phyloP scores from a whole-genome alignment of 2,113 vertebrate genomes.

The Gambusia holbrooki region DNA sequence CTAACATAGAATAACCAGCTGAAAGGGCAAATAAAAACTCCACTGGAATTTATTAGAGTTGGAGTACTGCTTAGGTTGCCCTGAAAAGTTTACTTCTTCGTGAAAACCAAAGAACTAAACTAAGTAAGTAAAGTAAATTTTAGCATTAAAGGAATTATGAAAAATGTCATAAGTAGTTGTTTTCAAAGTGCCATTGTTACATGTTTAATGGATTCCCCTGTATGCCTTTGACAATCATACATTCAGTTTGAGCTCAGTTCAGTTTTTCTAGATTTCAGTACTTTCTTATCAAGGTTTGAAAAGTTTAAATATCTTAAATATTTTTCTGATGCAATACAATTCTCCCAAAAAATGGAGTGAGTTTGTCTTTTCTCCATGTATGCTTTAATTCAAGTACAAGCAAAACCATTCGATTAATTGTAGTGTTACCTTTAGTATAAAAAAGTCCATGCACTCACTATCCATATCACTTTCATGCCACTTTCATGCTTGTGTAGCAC shows the following conservation, averaged over 20 bases:
- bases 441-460: background rate
- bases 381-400: too few relatives aligned
- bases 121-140: too few relatives aligned
- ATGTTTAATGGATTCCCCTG: background rate
- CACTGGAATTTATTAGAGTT: constrained; percentile 17
- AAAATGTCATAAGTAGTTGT: too few relatives aligned
- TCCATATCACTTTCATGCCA: background rate
- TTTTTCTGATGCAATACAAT: too few relatives aligned
- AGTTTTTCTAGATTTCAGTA: too few relatives aligned
- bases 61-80: background rate
- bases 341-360: too few relatives aligned
- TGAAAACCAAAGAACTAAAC: too few relatives aligned
- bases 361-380: too few relatives aligned
- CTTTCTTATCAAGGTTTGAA: too few relatives aligned
- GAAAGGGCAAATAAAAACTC: constrained; percentile 18
- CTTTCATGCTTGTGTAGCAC: background rate
- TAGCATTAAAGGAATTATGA: too few relatives aligned
- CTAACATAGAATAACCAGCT: constrained; percentile 26
- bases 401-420: background rate
- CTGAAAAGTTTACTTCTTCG: background rate
- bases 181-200: background rate
- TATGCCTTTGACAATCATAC: background rate
- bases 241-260: too few relatives aligned
- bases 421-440: background rate
- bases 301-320: too few relatives aligned